Conservation (phyloP, 2,888 invertebrate genomes). For the Andrena dorsata region DNA sequence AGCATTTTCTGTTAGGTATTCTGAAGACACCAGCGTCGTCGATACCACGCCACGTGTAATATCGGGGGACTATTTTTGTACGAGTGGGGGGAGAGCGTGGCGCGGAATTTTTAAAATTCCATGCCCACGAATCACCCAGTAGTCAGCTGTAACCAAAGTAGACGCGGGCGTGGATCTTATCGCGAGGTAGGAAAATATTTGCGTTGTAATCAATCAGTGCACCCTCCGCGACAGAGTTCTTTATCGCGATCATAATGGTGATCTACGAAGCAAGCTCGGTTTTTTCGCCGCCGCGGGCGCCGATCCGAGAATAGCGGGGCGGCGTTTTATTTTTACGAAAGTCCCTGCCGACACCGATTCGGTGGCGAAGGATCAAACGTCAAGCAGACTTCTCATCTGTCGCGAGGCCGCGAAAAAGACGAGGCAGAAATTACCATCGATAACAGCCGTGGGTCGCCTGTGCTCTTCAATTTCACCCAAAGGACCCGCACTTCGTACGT, state of each 20-base stretch:
- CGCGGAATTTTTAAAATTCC: constrained; percentile 67
- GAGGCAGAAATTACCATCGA: constrained; percentile 25
- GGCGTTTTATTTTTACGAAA: constrained; percentile 27
- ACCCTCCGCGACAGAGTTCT: constrained; percentile 24
- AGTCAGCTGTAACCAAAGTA: constrained; percentile 44
- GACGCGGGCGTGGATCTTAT: constrained; percentile 47
- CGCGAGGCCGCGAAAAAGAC: neutral
- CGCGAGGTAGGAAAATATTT: constrained; percentile 53
- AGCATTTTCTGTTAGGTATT: too few species aligned
- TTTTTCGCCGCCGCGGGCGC: neutral
- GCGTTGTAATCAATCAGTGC: constrained; percentile 51
- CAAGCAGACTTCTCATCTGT: neutral
- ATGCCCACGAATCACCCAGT: constrained; percentile 38
- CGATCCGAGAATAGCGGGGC: constrained; percentile 41
- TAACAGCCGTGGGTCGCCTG: constrained; percentile 21
- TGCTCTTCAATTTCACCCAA: constrained; percentile 43
- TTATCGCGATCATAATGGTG: constrained; percentile 35
- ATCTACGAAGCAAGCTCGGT: constrained; percentile 32
- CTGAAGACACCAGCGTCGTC: constrained; percentile 28
- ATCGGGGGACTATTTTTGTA: constrained; percentile 69
- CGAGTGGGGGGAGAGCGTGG: constrained; percentile 48
- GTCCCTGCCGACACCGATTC: too few species aligned
- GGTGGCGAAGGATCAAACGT: neutral
- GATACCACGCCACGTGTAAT: constrained; percentile 57
- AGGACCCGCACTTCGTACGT: constrained; percentile 39